A percentile compares a stretch with the other conserved stretches of the same genome.
Evolutionary conservation across 2,888 invertebrate genomes (phyloP).

Genomic region (Leptinotarsa haldemani): DNA sequence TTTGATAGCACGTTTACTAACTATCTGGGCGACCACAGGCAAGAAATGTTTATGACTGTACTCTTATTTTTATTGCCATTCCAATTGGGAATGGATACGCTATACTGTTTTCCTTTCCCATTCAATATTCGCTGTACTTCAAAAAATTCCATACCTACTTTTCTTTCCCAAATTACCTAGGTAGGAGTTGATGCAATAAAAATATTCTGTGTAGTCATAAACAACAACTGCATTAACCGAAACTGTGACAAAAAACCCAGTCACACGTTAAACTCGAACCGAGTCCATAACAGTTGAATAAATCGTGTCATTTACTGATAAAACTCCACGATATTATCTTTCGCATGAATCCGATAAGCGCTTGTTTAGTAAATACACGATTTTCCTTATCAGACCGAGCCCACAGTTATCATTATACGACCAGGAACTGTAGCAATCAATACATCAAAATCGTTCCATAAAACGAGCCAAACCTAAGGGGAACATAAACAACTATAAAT

Average conservation of each 20-base stretch:
- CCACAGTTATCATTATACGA: conserved; percentile 52
- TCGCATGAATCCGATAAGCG: conserved; percentile 46
- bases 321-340: conserved; percentile 40
- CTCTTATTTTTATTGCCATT: too few species aligned
- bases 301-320: conserved; percentile 32
- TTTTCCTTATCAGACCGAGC: conserved; percentile 52
- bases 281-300: conserved; percentile 17
- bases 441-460: conserved; percentile 56
- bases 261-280: not conserved
- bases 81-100: too few species aligned
- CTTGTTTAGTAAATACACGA: conserved; percentile 50
- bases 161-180: too few species aligned
- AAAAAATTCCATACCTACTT: too few species aligned
- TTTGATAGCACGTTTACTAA: too few species aligned
- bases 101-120: too few species aligned
- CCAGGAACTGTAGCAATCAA: conserved; percentile 55
- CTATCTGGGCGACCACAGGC: too few species aligned
- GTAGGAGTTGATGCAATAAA: too few species aligned
- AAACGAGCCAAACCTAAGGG: conserved; percentile 47
- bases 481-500: conserved; percentile 52
- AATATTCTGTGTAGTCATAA: not conserved
- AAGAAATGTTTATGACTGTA: too few species aligned
- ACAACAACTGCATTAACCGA: not conserved
- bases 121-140: too few species aligned
- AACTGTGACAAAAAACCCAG: not conserved